phyloP scores from a whole-genome alignment of 2,113 vertebrate species.

The Eudyptes chrysolophus region DNA sequence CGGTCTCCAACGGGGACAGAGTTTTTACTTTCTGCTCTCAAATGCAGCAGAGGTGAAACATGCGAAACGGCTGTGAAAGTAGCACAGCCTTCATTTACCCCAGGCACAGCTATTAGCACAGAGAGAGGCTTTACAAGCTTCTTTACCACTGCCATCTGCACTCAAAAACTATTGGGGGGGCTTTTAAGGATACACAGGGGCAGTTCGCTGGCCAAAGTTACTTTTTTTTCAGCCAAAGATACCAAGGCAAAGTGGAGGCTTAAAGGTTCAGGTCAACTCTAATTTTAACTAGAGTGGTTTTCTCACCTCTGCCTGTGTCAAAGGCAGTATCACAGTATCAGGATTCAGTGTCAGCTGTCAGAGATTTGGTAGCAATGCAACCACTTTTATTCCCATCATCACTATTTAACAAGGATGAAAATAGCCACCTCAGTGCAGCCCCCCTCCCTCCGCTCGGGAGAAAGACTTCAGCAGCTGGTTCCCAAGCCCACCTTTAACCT shows the following conservation, averaged over 20 bases:
- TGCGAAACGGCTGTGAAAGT: neutral
- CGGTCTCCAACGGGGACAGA: neutral
- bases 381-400: neutral
- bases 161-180: neutral
- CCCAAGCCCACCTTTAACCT: neutral
- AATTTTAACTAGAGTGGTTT: neutral
- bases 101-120: neutral
- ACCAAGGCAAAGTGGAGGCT: neutral
- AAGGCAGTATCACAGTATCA: neutral
- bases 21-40: neutral
- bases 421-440: neutral
- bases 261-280: neutral
- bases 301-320: neutral
- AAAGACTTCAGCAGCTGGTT: neutral
- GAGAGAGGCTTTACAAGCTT: neutral
- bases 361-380: neutral
- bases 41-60: neutral
- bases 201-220: neutral
- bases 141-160: neutral
- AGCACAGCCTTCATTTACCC: neutral
- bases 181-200: neutral
- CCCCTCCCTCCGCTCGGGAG: neutral
- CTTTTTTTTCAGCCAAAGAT: neutral
- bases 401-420: neutral
- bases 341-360: slow-evolving; percentile 6